Base-by-base conservation (phyloP, 2,888 invertebrate genomes). In the Tethea ocularis region DNA sequence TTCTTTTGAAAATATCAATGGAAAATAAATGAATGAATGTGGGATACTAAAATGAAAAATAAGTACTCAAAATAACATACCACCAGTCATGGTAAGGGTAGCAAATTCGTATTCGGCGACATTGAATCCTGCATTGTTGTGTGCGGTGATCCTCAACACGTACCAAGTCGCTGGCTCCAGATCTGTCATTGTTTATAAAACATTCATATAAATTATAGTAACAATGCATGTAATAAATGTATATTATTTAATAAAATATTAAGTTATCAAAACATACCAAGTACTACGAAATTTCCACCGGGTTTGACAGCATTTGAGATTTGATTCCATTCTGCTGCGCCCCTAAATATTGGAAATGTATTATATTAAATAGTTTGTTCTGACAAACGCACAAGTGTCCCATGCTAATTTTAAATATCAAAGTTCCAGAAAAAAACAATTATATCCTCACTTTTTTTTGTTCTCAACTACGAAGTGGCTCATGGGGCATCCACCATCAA, bases 71-170 rank as follows among this genome's bases (percentile, higher is more conserved):
- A 22, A 52, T 10, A 75, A 89, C 94, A 93, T 95, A 98, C 98
- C 98, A 95, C 99, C 99, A 71, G 97, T 97, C 69, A 97, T 95
- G 33, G 98, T 98, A 36, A 98, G 94, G 2, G 99, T 99, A 20
- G 98, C 98, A 88, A 99, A 98, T 93, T 98, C 98, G 82, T 98
- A 98, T 91, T 98, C 97, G 61, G 98, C 98, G 57, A 98, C 98
- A 51, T 98, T 97, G 78, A 98, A 98, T 57, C 99, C 99, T 63
- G 99, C 99, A 77, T 98, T 98, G 88, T 98, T 99, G 89, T 98
- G 97, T 5, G 97, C 97, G 2, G 98, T 98, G 51, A 98, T 97
- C 64, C 97, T 95, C 67, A 99, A 94, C 77, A 97, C 96, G 83
- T 99, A 99, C 98, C 98, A 98, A 15, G 96, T 97, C 22, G 98